Conservation (phyloP, 2,797 vertebrate species). For the Mionectes olivaceus region DNA sequence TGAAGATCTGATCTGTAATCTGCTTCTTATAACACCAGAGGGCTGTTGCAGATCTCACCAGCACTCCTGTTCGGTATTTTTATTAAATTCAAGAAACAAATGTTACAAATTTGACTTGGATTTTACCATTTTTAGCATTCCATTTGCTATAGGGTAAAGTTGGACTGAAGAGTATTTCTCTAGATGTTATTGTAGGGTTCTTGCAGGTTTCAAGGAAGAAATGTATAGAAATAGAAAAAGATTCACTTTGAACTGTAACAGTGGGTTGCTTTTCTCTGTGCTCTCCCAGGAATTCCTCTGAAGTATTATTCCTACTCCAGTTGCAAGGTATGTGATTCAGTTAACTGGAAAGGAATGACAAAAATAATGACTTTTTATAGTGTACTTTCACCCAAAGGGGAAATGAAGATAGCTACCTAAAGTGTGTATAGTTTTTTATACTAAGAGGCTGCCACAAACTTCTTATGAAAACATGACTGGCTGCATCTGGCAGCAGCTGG, state of each 20-base stretch:
- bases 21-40: slow-evolving; percentile 52
- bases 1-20: slow-evolving; percentile 28
- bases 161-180: background rate
- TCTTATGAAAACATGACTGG: slow-evolving; percentile 19
- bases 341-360: background rate
- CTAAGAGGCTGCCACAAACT: slow-evolving; percentile 17
- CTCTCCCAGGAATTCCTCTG: background rate
- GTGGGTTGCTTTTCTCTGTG: background rate
- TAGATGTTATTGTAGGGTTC: background rate
- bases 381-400: background rate
- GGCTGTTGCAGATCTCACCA: slow-evolving; percentile 39
- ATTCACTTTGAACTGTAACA: background rate
- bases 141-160: background rate
- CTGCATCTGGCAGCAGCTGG: background rate
- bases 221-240: background rate
- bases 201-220: background rate
- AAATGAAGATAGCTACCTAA: background rate
- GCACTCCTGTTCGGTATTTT: background rate
- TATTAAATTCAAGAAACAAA: slow-evolving; percentile 55
- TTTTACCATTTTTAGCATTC: slow-evolving; percentile 12
- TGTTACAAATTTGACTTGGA: slow-evolving; percentile 44
- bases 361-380: background rate
- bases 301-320: background rate
- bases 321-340: background rate
- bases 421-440: slow-evolving; percentile 24